Evolutionary conservation across 2,113 vertebrate species (phyloP).

Genomic region (human): DNA sequence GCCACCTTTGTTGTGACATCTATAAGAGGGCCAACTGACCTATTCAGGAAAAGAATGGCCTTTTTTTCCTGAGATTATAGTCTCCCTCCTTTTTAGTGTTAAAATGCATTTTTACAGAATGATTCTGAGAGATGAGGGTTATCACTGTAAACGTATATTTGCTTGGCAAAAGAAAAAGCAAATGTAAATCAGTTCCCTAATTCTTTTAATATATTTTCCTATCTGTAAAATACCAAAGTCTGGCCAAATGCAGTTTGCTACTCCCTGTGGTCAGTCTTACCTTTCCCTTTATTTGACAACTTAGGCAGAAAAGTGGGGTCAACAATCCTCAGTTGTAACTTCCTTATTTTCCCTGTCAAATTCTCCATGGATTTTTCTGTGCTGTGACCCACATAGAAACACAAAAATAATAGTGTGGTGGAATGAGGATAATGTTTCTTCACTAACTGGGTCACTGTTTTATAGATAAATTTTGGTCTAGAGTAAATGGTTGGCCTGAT

Average conservation of each 20-base stretch:
- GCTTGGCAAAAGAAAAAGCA: conserved; percentile 26
- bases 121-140: neutral
- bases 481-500: conserved; percentile 67
- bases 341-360: conserved; percentile 57
- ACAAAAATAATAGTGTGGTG: conserved; percentile 65
- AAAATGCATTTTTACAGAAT: conserved; percentile 35
- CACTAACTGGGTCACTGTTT: conserved; percentile 65
- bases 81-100: neutral
- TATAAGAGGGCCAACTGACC: neutral
- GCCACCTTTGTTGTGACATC: neutral
- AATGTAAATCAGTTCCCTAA: neutral
- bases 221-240: conserved; percentile 15
- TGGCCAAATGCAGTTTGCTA: neutral
- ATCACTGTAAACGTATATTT: neutral
- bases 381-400: conserved; percentile 74
- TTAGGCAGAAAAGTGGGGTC: conserved; percentile 49
- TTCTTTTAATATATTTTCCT: conserved; percentile 27
- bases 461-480: conserved; percentile 47
- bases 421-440: conserved; percentile 56
- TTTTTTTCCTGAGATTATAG: neutral
- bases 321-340: conserved; percentile 44
- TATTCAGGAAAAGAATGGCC: conserved; percentile 11
- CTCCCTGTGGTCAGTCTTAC: neutral
- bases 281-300: conserved; percentile 43
- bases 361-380: conserved; percentile 59